Evolutionary conservation across 30 jellyfish, hydroid and myxozoan genomes (phyloP).

Genomic region (Catostylus mosaicus): DNA sequence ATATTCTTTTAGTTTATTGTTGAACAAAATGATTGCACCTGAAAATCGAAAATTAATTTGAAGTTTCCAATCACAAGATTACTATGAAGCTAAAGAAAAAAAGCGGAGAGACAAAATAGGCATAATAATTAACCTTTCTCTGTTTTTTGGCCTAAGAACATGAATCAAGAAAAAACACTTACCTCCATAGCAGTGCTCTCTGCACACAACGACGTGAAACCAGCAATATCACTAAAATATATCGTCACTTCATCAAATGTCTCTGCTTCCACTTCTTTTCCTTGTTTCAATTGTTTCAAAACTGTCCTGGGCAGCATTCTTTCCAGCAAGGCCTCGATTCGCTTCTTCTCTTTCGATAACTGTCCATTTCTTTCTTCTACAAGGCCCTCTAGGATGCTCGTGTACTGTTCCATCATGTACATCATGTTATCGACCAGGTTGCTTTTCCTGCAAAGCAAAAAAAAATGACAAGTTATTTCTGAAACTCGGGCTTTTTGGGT

Average conservation of each 20-base stretch:
- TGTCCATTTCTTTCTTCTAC: conserved; percentile 78
- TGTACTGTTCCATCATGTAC: conserved; percentile 87
- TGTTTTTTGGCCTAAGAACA: too few species aligned
- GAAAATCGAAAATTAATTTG: too few species aligned
- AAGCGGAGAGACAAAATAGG: too few species aligned
- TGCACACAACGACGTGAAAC: conserved; percentile 88
- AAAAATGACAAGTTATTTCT: too few species aligned
- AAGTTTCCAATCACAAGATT: too few species aligned
- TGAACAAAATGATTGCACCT: too few species aligned
- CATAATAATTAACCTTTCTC: too few species aligned
- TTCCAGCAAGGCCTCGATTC: conserved; percentile 64
- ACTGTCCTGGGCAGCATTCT: conserved; percentile 86
- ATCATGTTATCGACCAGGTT: conserved; percentile 80
- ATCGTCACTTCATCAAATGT: conserved; percentile 86
- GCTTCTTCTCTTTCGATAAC: conserved; percentile 72
- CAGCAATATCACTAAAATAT: conserved; percentile 92
- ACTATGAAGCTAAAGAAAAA: too few species aligned
- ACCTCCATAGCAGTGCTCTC: conserved; percentile 87
- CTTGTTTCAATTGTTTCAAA: conserved; percentile 76
- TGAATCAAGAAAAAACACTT: not conserved
- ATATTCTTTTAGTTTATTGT: too few species aligned
- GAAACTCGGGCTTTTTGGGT: too few species aligned
- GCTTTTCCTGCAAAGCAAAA: conserved; percentile 80
- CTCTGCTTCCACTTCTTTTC: conserved; percentile 94
- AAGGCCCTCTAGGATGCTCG: conserved; percentile 70